Conservation (phyloP, 2,797 vertebrate genomes). For the Hylomyscus alleni region DNA sequence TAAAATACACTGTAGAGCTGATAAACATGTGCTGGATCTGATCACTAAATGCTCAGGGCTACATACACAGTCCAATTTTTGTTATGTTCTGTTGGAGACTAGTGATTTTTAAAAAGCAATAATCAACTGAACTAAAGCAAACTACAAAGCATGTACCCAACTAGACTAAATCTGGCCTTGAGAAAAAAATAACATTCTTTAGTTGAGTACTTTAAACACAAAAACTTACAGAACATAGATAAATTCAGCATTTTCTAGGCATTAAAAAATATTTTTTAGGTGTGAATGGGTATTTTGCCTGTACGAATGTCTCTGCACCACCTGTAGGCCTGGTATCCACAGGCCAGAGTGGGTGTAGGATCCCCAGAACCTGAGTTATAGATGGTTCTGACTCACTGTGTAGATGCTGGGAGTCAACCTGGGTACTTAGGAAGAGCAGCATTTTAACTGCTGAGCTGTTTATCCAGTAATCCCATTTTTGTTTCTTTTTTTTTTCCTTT, state of each 20-base stretch:
- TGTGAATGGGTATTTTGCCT: neutral
- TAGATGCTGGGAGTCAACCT: neutral
- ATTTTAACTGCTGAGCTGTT: neutral
- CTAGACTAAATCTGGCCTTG: slow-evolving; percentile 18
- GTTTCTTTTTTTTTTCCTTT: neutral
- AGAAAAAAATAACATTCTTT: neutral
- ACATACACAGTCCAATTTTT: slow-evolving; percentile 5
- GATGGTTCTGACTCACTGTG: neutral
- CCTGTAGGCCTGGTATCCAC: neutral
- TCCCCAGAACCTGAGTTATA: neutral
- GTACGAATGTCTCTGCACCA: neutral
- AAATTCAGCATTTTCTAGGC: neutral
- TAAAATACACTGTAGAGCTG: neutral
- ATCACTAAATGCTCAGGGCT: neutral
- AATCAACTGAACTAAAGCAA: slow-evolving; percentile 44
- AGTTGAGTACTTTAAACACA: slow-evolving; percentile 19
- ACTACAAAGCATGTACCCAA: neutral
- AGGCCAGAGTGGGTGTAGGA: neutral
- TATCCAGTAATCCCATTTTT: neutral
- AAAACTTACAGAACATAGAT: neutral
- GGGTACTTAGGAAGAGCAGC: neutral
- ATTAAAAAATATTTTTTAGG: neutral
- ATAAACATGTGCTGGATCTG: neutral
- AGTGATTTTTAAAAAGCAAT: slow-evolving; percentile 47
- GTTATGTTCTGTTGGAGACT: slow-evolving; percentile 41